Evolutionary conservation across 2,113 vertebrate species (phyloP).

Genomic region (Microtus oregoni): DNA sequence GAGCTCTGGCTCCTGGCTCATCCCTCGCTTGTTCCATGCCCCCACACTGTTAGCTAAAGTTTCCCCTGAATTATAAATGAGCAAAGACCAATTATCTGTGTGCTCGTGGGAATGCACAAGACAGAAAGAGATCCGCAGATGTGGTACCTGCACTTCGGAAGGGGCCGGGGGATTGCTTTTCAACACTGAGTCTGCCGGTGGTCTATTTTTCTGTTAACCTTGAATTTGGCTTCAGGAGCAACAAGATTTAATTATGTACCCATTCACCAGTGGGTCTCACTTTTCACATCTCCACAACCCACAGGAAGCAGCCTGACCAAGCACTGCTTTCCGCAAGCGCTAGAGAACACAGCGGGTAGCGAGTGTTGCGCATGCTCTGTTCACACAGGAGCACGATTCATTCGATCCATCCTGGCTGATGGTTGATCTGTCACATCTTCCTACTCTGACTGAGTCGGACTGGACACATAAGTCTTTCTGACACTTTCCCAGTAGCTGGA

Average conservation of each 20-base stretch:
- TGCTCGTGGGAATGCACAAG: background rate
- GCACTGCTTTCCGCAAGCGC: background rate
- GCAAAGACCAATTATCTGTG: conserved; percentile 3
- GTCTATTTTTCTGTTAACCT: background rate
- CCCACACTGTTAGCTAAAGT: background rate
- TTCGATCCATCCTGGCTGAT: conserved; percentile 10
- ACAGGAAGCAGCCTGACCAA: background rate
- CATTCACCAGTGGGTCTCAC: conserved; percentile 32
- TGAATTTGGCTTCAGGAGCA: conserved; percentile 40
- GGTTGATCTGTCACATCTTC: background rate
- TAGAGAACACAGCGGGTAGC: background rate
- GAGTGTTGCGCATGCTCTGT: background rate
- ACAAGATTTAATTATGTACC: conserved; percentile 19
- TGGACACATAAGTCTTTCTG: conserved; percentile 35
- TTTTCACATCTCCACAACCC: background rate
- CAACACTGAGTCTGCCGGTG: background rate
- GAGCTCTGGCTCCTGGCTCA: background rate
- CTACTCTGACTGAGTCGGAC: background rate
- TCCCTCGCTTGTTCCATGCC: background rate
- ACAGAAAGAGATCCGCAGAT: background rate
- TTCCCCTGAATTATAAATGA: conserved; percentile 56
- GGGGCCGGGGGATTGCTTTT: background rate
- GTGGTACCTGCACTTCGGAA: background rate
- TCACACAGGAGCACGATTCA: background rate
- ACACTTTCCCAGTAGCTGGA: background rate